Percentiles rank a stretch among this genome's conserved stretches.
These are phyloP conservation scores for Diploscapter pachys DNA, from an alignment of 1,140 invertebrate genomes.

Conservation along the genomic window DNA sequence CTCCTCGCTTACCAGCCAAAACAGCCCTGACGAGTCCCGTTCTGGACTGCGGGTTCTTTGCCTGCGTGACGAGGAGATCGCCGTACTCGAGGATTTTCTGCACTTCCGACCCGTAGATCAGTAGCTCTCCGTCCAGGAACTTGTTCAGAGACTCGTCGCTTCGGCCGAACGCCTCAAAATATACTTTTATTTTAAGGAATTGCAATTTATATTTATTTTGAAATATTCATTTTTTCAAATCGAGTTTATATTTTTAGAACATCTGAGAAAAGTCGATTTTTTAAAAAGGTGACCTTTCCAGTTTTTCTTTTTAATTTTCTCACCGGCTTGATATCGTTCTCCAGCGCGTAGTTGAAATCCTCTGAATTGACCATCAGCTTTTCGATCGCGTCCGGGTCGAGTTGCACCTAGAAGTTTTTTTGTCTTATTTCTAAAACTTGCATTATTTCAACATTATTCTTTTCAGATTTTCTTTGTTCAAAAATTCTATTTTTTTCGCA, in stretches of 20 bases:
- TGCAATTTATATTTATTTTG: not conserved
- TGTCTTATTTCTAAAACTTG: too few species aligned
- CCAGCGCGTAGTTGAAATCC: constrained; percentile 93
- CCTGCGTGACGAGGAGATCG: constrained; percentile 82
- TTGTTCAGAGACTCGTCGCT: constrained; percentile 14
- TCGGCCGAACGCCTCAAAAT: constrained; percentile 20
- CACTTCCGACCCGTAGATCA: constrained; percentile 78
- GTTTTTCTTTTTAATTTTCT: constrained; percentile 58
- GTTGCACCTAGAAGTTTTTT: constrained; percentile 6
- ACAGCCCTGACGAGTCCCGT: constrained; percentile 44
- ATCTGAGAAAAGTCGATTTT: constrained; percentile 4
- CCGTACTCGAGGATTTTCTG: constrained; percentile 82
- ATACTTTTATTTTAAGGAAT: not conserved
- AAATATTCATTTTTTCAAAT: too few species aligned
- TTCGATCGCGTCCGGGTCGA: constrained; percentile 91
- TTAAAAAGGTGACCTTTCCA: not conserved
- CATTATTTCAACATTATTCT: too few species aligned
- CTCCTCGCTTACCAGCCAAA: constrained; percentile 36
- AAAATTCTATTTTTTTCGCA: too few species aligned
- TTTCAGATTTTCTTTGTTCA: too few species aligned
- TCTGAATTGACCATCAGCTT: constrained; percentile 79
- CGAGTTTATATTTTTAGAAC: not conserved
- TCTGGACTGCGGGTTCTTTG: constrained; percentile 71
- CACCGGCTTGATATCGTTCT: constrained; percentile 94
- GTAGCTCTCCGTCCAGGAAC: constrained; percentile 15